Percentiles rank a stretch among this genome's conserved stretches.
These are phyloP conservation scores for Saccostrea echinata DNA, from an alignment of 1,140 invertebrate species.

Conservation along the genomic window DNA sequence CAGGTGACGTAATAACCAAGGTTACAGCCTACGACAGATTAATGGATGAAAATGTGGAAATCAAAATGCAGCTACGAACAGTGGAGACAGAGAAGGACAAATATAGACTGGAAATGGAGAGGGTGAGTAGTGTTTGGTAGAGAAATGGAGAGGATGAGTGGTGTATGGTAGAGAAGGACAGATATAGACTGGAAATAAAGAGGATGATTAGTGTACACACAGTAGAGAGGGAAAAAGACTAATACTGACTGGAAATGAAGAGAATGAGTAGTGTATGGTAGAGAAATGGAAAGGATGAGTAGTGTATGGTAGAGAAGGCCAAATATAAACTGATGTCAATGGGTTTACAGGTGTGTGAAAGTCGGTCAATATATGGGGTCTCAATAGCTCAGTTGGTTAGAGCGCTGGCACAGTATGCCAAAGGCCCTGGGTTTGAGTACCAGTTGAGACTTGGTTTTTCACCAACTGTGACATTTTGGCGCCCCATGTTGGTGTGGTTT, in stretches of 20 bases:
- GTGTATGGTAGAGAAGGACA: no score
- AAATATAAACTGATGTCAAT: no score
- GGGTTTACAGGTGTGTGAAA: slow-evolving; percentile 59
- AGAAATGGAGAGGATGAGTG: background rate
- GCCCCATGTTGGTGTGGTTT: no score
- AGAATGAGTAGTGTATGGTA: slow-evolving; percentile 65
- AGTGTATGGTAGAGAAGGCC: background rate
- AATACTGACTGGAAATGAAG: slow-evolving; percentile 69
- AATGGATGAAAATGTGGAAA: slow-evolving; percentile 74
- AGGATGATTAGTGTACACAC: slow-evolving; percentile 59
- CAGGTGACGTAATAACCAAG: slow-evolving; percentile 59
- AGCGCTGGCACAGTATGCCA: slow-evolving; percentile 64
- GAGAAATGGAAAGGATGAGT: background rate
- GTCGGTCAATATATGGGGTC: slow-evolving; percentile 70
- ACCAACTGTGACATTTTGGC: no score
- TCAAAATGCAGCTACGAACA: slow-evolving; percentile 71
- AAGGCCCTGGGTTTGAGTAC: no score
- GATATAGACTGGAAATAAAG: no score
- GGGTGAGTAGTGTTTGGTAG: slow-evolving; percentile 63
- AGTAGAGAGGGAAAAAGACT: slow-evolving; percentile 69
- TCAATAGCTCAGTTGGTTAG: slow-evolving; percentile 73
- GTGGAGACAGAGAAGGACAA: slow-evolving; percentile 71
- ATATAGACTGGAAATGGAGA: slow-evolving; percentile 69
- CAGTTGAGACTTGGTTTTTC: no score
- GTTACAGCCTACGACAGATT: slow-evolving; percentile 72